phyloP scores from a whole-genome alignment of 1,140 invertebrate genomes.

The Leptopilina clavipes region DNA sequence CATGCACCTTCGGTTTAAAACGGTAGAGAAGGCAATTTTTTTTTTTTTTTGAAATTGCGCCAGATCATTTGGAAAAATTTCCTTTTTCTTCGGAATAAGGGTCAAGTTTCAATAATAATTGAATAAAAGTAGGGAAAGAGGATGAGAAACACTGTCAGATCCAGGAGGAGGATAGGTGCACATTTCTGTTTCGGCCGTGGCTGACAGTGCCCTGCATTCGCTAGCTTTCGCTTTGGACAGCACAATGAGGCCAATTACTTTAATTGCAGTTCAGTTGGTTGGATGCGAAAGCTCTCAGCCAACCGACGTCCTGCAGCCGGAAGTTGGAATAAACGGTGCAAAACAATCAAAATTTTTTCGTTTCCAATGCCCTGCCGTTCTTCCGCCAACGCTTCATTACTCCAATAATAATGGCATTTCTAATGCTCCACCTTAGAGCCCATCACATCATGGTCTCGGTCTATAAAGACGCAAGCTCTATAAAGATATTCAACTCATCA shows the following conservation, averaged over 20 bases:
- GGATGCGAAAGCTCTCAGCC: slow-evolving; percentile 66
- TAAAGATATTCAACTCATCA: too few species aligned
- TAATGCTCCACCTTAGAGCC: neutral
- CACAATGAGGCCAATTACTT: slow-evolving; percentile 71
- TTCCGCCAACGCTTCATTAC: slow-evolving; percentile 29
- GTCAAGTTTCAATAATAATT: neutral
- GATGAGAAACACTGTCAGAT: slow-evolving; percentile 45
- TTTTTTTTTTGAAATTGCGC: too few species aligned
- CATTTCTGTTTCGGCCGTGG: slow-evolving; percentile 47
- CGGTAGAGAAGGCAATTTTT: too few species aligned
- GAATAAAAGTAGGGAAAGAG: slow-evolving; percentile 7
- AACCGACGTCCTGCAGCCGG: slow-evolving; percentile 59
- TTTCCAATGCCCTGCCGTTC: slow-evolving; percentile 13
- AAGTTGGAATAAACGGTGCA: slow-evolving; percentile 66
- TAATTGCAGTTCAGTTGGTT: slow-evolving; percentile 67
- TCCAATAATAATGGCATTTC: slow-evolving; percentile 9
- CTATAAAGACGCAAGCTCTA: neutral
- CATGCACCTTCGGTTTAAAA: too few species aligned
- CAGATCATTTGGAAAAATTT: neutral
- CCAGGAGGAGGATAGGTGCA: slow-evolving; percentile 46
- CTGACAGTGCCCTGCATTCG: slow-evolving; percentile 57
- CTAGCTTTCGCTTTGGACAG: slow-evolving; percentile 68
- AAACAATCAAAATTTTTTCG: slow-evolving; percentile 63
- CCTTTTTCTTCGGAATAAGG: neutral
- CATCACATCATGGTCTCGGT: neutral